A percentile compares a stretch with the other conserved stretches of the same genome.
phyloP scores from a whole-genome alignment of 2,888 invertebrate species.

The Stenoptilia bipunctidactyla region DNA sequence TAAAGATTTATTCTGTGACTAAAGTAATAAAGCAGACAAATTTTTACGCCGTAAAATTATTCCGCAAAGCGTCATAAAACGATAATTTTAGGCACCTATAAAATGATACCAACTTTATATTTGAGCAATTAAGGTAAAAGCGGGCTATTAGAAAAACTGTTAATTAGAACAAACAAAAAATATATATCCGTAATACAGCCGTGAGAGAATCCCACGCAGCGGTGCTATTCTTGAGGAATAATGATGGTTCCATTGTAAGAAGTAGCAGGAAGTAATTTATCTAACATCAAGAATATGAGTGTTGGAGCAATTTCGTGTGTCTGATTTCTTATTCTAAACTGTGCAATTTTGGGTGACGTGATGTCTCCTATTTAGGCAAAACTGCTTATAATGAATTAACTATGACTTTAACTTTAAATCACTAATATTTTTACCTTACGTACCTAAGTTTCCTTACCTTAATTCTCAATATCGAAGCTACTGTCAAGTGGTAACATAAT shows the following conservation, averaged over 20 bases:
- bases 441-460: no score
- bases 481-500: no score
- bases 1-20: no score
- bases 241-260: constrained; percentile 64
- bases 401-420: no score
- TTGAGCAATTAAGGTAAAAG: constrained; percentile 65
- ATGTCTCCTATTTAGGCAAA: constrained; percentile 18
- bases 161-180: constrained; percentile 69
- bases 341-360: constrained; percentile 56
- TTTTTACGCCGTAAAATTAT: no score
- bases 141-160: constrained; percentile 61
- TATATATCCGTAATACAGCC: constrained; percentile 67
- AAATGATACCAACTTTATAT: no score
- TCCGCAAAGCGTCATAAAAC: no score
- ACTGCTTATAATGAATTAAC: constrained; percentile 5
- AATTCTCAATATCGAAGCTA: no score
- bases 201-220: constrained; percentile 65
- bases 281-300: constrained; percentile 70
- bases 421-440: no score
- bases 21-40: no score
- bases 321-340: constrained; percentile 63
- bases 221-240: constrained; percentile 54
- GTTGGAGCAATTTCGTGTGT: constrained; percentile 65
- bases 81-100: constrained; percentile 13
- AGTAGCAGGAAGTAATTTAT: constrained; percentile 68